phyloP scores from a whole-genome alignment of 2,888 invertebrate genomes.

The Drosophila ustulata region DNA sequence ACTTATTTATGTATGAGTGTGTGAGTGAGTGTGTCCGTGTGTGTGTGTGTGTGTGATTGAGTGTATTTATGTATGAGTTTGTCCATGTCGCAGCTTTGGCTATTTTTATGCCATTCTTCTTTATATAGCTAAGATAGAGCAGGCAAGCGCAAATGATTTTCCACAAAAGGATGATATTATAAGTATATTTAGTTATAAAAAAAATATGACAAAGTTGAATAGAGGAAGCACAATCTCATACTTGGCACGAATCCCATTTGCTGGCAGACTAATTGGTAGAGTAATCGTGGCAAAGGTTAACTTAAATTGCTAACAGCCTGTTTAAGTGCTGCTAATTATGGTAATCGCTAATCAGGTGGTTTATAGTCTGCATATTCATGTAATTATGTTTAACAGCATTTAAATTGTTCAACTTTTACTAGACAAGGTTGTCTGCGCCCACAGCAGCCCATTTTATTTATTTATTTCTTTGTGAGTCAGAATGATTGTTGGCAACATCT shows the following conservation, averaged over 20 bases:
- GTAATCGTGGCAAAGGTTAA: not conserved
- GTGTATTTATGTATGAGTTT: not conserved
- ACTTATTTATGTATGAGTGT: not conserved
- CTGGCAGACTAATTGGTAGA: not conserved
- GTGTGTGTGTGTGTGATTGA: not conserved
- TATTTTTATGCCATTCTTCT: slow-evolving; percentile 30
- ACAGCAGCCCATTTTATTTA: not conserved
- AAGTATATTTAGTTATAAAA: not conserved
- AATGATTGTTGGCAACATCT: not conserved
- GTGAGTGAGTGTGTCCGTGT: not conserved
- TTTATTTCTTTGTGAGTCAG: not conserved
- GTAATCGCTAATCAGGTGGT: not conserved
- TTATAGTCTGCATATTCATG: not conserved
- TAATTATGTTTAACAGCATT: not conserved
- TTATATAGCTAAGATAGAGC: not conserved
- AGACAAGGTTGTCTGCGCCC: not conserved
- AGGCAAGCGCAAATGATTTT: slow-evolving; percentile 12
- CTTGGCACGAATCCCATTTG: not conserved
- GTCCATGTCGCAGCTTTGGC: slow-evolving; percentile 15
- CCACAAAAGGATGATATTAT: not conserved
- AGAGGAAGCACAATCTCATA: not conserved
- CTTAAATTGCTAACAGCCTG: not conserved
- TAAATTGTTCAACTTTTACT: not conserved
- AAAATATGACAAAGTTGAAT: not conserved
- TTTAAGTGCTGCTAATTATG: not conserved